A percentile compares a stretch with the other conserved stretches of the same genome.
These are phyloP conservation scores for Anolis sagrei DNA, from an alignment of 2,113 vertebrate species.

Conservation along the genomic window DNA sequence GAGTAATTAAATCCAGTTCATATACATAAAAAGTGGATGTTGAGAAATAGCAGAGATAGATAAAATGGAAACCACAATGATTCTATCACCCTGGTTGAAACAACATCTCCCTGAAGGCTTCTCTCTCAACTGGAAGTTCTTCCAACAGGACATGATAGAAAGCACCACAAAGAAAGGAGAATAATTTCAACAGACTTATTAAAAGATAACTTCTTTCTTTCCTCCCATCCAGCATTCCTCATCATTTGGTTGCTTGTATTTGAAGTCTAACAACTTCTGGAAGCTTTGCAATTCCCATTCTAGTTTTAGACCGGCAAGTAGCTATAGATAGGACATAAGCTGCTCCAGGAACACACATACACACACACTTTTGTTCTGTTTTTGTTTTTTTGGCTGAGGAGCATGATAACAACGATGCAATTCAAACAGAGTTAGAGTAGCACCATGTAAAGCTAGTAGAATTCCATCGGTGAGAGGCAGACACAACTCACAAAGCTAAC, in stretches of 20 bases:
- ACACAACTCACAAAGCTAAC: not conserved
- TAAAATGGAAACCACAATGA: not conserved
- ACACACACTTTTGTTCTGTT: too few species aligned
- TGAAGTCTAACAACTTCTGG: too few species aligned
- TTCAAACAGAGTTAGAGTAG: not conserved
- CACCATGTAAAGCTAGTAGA: not conserved
- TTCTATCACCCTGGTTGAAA: not conserved
- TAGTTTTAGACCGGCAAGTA: not conserved
- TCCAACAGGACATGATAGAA: not conserved
- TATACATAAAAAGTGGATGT: too few species aligned
- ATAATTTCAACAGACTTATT: not conserved
- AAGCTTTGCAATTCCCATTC: too few species aligned
- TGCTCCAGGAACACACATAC: not conserved
- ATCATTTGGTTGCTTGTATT: too few species aligned
- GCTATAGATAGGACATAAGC: not conserved
- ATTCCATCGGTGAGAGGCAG: not conserved
- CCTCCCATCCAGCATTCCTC: too few species aligned
- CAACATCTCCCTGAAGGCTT: not conserved
- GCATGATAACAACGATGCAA: not conserved
- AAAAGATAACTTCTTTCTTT: not conserved
- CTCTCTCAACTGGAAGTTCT: not conserved
- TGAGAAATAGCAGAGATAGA: not conserved
- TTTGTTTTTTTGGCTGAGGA: not conserved
- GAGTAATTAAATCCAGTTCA: not conserved
- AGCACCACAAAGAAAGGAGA: not conserved